Evolutionary conservation across 2,113 vertebrate genomes (phyloP).

Genomic region (Laterallus jamaicensis): DNA sequence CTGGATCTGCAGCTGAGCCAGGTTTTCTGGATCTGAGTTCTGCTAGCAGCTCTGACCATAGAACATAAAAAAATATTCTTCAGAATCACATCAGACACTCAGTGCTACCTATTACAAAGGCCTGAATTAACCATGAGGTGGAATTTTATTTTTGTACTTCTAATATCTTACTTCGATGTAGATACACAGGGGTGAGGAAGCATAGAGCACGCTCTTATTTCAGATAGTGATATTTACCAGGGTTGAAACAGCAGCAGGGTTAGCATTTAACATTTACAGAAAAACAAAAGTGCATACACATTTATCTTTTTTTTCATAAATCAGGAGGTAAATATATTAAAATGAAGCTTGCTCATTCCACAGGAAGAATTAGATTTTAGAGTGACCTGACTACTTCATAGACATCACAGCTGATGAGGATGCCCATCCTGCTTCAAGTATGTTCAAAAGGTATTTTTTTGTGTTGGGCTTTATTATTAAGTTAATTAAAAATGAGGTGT

Average conservation of each 20-base stretch:
- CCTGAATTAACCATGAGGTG: not conserved
- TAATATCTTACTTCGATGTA: not conserved
- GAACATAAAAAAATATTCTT: not conserved
- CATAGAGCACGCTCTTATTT: not conserved
- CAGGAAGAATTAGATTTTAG: not conserved
- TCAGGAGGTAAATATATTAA: not conserved
- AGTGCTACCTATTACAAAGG: not conserved
- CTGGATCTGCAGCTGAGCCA: not conserved
- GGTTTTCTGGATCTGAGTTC: not conserved
- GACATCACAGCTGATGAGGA: not conserved
- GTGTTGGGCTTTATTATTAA: not conserved
- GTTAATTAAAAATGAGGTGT: not conserved
- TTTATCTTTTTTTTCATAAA: not conserved
- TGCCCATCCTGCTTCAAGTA: not conserved
- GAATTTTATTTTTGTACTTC: not conserved
- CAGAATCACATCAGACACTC: not conserved
- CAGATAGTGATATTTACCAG: not conserved
- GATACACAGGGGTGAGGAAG: not conserved
- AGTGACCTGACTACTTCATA: not conserved
- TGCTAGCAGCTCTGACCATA: not conserved
- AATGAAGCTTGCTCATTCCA: not conserved
- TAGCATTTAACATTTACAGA: not conserved
- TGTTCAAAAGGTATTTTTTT: not conserved
- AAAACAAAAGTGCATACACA: not conserved
- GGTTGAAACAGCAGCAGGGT: not conserved